Base-by-base conservation (phyloP, 2,113 vertebrate genomes). In the Hippocampus comes region DNA sequence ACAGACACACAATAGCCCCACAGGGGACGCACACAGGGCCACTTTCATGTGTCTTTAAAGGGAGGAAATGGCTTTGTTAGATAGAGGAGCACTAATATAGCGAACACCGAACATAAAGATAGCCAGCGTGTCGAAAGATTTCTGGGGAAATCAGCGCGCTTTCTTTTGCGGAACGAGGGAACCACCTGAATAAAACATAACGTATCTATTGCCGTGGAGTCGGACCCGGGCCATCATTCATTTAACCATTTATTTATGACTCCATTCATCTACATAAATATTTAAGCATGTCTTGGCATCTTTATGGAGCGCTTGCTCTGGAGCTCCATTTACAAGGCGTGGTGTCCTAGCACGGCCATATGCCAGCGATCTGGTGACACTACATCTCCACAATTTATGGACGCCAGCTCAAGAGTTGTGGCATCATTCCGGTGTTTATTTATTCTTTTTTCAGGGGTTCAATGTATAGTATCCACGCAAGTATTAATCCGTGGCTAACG, bases 131-230 rank as follows among this genome's bases (percentile, higher is more conserved):
- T 65, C 23, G 17, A 65, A 43, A 65, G 41, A 61, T 61, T 65
- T 43, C 38, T 46, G 41, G 38, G 63, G 82, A 43, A 79, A 82
- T 67, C 76, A 83, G 63, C 11, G 70, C 78, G 76, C 60, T 68
- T 72, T 71, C 70, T 38, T 74, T 76, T 84, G 63, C 27, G 15
- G 59, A 38, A 9, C 7, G 27, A 61, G 59, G 59, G 81, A 73
- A 70, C 71, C 71, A 9, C 74, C 74, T 91, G 86, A 90, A 89
- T 91, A 91, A 90, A 91, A 90, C 89, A 92, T 91, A 78, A 85
- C 90, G 94, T 94, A 94, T 95, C 94, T 94, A 92, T 96, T 95
- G 94, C 94, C 92, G 95, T 93, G 93, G 92, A 93, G 93, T 96
- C 95, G 93, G 34, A 82, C 86, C 84, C 88, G 91, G 59, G 80